Percentiles rank a stretch among this genome's conserved stretches.
Conservation (phyloP, 2,797 vertebrate species). For the Neosilurus mollespiculum region DNA sequence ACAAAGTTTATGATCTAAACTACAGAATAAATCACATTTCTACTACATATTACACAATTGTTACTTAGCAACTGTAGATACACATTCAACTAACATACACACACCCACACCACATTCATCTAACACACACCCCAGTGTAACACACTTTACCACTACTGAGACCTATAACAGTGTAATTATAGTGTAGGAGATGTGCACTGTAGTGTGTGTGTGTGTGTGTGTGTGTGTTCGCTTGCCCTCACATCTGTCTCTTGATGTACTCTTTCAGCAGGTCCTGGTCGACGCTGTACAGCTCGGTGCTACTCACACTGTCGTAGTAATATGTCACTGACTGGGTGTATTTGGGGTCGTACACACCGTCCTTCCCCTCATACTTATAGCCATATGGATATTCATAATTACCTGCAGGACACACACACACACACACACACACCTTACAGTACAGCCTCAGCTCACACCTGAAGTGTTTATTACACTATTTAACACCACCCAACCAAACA, state of each 20-base stretch:
- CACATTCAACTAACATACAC: no score
- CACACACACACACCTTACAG: neutral
- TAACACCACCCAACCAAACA: neutral
- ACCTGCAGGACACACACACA: constrained; percentile 66
- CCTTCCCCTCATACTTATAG: constrained; percentile 87
- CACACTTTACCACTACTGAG: no score
- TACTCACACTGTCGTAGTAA: constrained; percentile 98
- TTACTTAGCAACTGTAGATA: no score
- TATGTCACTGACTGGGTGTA: constrained; percentile 90
- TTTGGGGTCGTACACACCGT: constrained; percentile 83
- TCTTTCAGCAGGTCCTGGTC: constrained; percentile 97
- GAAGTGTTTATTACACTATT: neutral
- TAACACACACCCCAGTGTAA: neutral
- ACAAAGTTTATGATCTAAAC: no score
- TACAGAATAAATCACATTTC: no score
- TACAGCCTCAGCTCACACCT: neutral
- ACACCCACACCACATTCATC: no score
- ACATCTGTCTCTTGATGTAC: constrained; percentile 99
- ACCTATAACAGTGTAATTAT: no score
- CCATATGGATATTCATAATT: constrained; percentile 92
- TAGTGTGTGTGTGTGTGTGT: neutral
- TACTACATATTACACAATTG: no score
- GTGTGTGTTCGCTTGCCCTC: constrained; percentile 61
- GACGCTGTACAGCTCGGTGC: constrained; percentile 86
- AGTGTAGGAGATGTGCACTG: no score